Percentiles rank a stretch among this genome's conserved stretches.
These are phyloP conservation scores for Zygogramma bicolorata DNA, from an alignment of 2,888 invertebrate genomes.

Conservation along the genomic window DNA sequence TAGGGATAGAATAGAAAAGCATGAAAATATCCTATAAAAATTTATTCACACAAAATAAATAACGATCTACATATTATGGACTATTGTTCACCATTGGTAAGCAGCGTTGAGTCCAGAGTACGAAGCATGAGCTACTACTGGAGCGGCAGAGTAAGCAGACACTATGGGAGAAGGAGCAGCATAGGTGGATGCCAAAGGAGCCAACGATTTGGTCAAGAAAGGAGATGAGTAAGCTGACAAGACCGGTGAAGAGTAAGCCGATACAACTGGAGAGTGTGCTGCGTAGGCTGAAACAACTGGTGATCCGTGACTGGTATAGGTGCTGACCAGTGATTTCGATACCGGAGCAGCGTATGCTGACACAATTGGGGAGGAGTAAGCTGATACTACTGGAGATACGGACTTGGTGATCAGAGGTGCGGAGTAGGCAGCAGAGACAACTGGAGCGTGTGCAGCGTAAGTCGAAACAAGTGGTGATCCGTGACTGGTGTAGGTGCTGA, in stretches of 20 bases:
- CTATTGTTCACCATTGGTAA: neutral
- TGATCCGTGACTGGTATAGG: slow-evolving; percentile 11
- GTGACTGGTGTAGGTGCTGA: slow-evolving; percentile 71
- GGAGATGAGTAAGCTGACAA: slow-evolving; percentile 65
- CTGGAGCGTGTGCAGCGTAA: slow-evolving; percentile 51
- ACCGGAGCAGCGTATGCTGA: slow-evolving; percentile 56
- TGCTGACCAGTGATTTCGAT: slow-evolving; percentile 49
- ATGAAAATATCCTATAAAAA: neutral
- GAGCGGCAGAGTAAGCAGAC: slow-evolving; percentile 50
- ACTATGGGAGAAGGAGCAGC: slow-evolving; percentile 42
- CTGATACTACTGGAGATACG: slow-evolving; percentile 44
- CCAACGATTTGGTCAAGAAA: neutral
- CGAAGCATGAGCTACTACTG: slow-evolving; percentile 37
- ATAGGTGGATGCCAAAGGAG: slow-evolving; percentile 5
- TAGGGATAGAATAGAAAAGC: neutral
- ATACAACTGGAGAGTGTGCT: too few species aligned
- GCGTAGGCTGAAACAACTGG: slow-evolving; percentile 45
- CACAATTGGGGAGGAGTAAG: slow-evolving; percentile 51
- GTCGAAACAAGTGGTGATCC: slow-evolving; percentile 66
- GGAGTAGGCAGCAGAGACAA: slow-evolving; percentile 13
- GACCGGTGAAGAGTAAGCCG: slow-evolving; percentile 68
- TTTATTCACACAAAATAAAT: neutral
- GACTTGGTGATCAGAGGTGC: slow-evolving; percentile 43
- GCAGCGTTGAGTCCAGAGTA: slow-evolving; percentile 3
- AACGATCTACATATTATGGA: neutral